Percentiles rank a stretch among this genome's conserved stretches.
phyloP scores from a whole-genome alignment of 2,113 vertebrate genomes.

The Thryonomys swinderianus region DNA sequence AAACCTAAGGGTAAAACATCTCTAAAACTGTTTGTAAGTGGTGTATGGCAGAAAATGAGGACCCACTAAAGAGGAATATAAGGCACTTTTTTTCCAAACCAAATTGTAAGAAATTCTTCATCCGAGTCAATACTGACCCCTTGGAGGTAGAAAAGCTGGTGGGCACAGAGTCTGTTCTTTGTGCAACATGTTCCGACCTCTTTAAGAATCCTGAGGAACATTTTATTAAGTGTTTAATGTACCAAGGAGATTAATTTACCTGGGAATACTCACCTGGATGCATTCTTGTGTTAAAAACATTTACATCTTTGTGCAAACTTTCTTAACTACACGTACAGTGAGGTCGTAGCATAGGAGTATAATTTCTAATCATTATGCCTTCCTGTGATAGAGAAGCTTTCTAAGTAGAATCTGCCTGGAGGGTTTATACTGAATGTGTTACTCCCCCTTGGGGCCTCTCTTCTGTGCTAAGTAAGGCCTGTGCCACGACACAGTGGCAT shows the following conservation, averaged over 20 bases:
- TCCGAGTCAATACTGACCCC: neutral
- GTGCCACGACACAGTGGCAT: neutral
- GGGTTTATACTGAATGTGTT: no score
- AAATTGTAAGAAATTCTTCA: neutral
- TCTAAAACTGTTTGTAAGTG: neutral
- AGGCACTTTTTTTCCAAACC: neutral
- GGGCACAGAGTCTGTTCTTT: neutral
- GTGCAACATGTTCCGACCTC: neutral
- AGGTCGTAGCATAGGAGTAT: neutral
- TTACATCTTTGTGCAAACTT: neutral
- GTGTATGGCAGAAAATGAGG: neutral
- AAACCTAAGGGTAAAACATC: neutral
- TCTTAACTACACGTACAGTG: neutral
- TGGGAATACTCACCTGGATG: neutral
- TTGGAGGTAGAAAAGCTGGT: neutral
- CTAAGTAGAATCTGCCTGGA: neutral
- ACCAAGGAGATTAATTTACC: neutral
- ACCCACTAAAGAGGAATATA: neutral
- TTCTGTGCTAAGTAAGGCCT: neutral
- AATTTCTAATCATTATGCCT: neutral
- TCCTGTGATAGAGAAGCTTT: neutral
- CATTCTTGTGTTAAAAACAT: slow-evolving; percentile 17
- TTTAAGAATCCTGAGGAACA: neutral
- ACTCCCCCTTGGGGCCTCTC: rapidly evolving
- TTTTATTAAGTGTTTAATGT: neutral